Evolutionary conservation across 2,888 invertebrate species (phyloP).

Genomic region (Hartigia nigra): DNA sequence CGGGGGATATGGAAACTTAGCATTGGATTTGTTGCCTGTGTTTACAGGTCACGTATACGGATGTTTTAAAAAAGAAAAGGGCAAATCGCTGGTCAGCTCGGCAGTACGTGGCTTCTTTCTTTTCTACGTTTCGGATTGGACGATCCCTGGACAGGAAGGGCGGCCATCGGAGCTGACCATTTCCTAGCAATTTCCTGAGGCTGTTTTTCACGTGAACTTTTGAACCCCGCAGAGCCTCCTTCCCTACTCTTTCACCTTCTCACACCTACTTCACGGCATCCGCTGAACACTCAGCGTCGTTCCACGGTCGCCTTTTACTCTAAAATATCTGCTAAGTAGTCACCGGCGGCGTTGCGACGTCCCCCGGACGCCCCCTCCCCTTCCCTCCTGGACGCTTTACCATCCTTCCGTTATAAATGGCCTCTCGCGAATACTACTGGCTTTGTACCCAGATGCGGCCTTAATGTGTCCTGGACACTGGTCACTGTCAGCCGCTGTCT

Average conservation of each 20-base stretch:
- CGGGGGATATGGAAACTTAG: background rate
- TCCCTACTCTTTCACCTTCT: slow-evolving; percentile 26
- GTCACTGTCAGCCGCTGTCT: slow-evolving; percentile 29
- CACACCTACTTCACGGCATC: slow-evolving; percentile 13
- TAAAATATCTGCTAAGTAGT: slow-evolving; percentile 60
- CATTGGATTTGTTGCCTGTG: background rate
- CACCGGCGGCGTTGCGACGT: slow-evolving; percentile 30
- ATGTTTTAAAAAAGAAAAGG: background rate
- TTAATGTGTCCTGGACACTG: slow-evolving; percentile 38
- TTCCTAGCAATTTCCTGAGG: slow-evolving; percentile 63
- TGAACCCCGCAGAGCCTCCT: slow-evolving; percentile 33
- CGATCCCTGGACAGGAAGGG: slow-evolving; percentile 26
- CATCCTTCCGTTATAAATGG: slow-evolving; percentile 50
- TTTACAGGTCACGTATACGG: background rate
- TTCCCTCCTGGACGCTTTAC: background rate
- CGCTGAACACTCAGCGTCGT: slow-evolving; percentile 3
- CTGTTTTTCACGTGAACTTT: slow-evolving; percentile 62
- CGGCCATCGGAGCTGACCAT: slow-evolving; percentile 49
- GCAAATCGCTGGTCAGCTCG: background rate
- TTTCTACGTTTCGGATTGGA: background rate
- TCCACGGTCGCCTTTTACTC: slow-evolving; percentile 20
- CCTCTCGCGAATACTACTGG: slow-evolving; percentile 44
- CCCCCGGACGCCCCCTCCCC: slow-evolving; percentile 16
- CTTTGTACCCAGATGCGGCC: slow-evolving; percentile 49
- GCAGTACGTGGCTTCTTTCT: slow-evolving; percentile 1